Evolutionary conservation across 2,888 invertebrate genomes (phyloP).

Genomic region (Esperia sulphurella): DNA sequence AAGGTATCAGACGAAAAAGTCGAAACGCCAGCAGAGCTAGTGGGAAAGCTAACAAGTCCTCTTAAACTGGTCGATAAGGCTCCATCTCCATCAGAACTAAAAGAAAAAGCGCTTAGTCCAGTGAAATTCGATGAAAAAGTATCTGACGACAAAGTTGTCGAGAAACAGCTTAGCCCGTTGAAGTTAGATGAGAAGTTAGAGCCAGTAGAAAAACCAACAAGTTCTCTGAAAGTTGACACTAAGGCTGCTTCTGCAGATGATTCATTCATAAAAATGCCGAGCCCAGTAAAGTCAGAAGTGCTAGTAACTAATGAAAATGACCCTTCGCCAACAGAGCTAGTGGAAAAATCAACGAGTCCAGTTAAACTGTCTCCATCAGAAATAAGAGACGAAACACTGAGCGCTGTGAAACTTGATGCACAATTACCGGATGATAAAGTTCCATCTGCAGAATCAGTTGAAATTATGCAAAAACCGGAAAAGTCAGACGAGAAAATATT

Average conservation of each 20-base stretch:
- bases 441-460: neutral
- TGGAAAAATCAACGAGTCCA: neutral
- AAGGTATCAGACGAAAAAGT: slow-evolving; percentile 1
- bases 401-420: no score
- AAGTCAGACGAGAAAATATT: neutral
- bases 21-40: neutral
- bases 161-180: no score
- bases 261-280: neutral
- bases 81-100: neutral
- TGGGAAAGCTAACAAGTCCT: no score
- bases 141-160: neutral
- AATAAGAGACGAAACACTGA: neutral
- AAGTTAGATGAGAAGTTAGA: neutral
- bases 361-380: neutral
- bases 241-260: no score
- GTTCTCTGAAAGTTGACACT: no score
- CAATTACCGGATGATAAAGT: no score
- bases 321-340: neutral
- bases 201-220: no score
- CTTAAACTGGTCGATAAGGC: slow-evolving; percentile 2
- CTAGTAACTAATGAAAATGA: neutral
- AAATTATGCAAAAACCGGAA: no score
- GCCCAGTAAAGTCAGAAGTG: neutral
- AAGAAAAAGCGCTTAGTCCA: neutral
- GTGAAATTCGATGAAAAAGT: neutral